Evolutionary conservation across 1,140 invertebrate species (phyloP).

Genomic region (Mycetomoellerius zeteki): DNA sequence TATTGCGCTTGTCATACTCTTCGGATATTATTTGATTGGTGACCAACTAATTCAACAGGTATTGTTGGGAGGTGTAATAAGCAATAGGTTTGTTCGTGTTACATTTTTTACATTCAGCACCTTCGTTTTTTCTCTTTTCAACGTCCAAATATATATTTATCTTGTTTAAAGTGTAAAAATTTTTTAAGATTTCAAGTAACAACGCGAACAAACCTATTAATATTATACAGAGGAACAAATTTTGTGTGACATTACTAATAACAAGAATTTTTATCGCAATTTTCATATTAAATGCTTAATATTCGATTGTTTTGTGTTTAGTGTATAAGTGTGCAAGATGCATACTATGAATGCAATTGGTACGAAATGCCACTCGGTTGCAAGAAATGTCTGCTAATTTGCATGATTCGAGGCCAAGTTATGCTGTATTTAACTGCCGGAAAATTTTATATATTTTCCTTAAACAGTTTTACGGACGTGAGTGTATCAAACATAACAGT

Average conservation of each 20-base stretch:
- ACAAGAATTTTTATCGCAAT: not conserved
- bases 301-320: conserved; percentile 21
- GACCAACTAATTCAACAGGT: conserved; percentile 74
- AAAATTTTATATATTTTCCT: conserved; percentile 72
- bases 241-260: not conserved
- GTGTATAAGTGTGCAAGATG: conserved; percentile 65
- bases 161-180: no score
- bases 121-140: no score
- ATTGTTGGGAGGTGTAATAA: not conserved
- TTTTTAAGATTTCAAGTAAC: no score
- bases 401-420: conserved; percentile 72
- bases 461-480: conserved; percentile 72
- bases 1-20: conserved; percentile 67
- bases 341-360: conserved; percentile 72
- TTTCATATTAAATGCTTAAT: not conserved
- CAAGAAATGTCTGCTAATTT: conserved; percentile 53
- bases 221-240: not conserved
- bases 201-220: not conserved
- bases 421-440: conserved; percentile 72
- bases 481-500: conserved; percentile 10
- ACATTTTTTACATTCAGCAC: no score
- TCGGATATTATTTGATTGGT: conserved; percentile 74
- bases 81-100: no score
- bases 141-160: no score
- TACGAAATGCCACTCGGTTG: conserved; percentile 52